phyloP scores from a whole-genome alignment of 2,888 invertebrate genomes.

The Patella pellucida region DNA sequence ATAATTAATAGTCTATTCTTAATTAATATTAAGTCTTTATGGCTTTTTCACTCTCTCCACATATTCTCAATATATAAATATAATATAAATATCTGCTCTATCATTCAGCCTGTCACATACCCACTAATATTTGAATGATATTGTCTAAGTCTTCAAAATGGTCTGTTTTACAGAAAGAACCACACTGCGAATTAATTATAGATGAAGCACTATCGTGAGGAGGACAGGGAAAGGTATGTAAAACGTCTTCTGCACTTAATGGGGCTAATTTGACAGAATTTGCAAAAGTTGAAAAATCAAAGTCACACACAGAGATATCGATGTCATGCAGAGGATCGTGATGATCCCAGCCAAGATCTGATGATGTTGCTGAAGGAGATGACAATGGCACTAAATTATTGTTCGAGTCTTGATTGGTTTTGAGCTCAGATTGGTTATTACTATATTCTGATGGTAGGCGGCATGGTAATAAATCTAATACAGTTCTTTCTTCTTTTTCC shows the following conservation, averaged over 20 bases:
- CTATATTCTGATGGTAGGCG: constrained; percentile 12
- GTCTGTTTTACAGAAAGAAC: constrained; percentile 54
- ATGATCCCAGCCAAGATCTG: constrained; percentile 22
- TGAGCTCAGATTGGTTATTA: background rate
- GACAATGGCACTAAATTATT: constrained; percentile 22
- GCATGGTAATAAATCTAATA: constrained; percentile 32
- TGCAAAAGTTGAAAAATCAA: constrained; percentile 70
- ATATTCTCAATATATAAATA: too few species aligned
- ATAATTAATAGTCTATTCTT: background rate
- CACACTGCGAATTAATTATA: constrained; percentile 28
- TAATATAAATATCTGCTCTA: too few species aligned
- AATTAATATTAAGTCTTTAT: background rate
- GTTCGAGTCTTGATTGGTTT: constrained; percentile 16
- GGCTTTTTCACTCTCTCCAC: background rate
- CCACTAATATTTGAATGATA: constrained; percentile 81
- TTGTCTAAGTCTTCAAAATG: constrained; percentile 76
- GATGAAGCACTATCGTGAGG: constrained; percentile 43
- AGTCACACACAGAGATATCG: constrained; percentile 74
- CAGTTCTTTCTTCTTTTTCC: constrained; percentile 16
- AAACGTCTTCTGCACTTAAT: constrained; percentile 71
- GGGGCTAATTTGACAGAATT: constrained; percentile 67
- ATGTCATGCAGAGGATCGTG: constrained; percentile 46
- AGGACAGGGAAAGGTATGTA: constrained; percentile 66
- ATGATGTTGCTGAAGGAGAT: constrained; percentile 14
- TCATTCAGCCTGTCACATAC: constrained; percentile 60